Percentiles rank a stretch among this genome's conserved stretches.
These are phyloP conservation scores for Stratiolaelaps scimitus DNA, from an alignment of 1,140 invertebrate species.

Conservation along the genomic window DNA sequence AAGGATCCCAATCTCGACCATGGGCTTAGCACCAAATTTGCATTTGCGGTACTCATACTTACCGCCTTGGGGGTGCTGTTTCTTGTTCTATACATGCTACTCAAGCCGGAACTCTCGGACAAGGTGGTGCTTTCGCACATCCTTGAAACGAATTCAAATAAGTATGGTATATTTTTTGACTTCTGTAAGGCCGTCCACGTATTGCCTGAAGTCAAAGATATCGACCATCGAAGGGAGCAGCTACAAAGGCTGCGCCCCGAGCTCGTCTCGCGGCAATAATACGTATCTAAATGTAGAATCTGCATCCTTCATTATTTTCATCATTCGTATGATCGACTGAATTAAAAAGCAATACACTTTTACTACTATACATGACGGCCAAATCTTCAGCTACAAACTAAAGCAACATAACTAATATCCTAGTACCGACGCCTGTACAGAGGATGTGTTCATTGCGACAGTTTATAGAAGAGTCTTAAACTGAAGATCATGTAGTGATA, in stretches of 20 bases:
- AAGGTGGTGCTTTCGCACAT: slow-evolving; percentile 36
- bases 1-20: slow-evolving; percentile 19
- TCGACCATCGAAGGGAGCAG: slow-evolving; percentile 9
- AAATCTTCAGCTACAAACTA: too few species aligned
- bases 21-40: slow-evolving; percentile 1
- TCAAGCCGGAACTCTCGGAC: slow-evolving; percentile 38
- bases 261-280: too few species aligned
- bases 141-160: slow-evolving; percentile 33
- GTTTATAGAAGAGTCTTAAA: too few species aligned
- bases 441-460: too few species aligned
- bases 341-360: too few species aligned
- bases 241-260: not conserved
- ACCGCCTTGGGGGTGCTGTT: slow-evolving; percentile 33
- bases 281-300: too few species aligned
- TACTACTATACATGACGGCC: too few species aligned
- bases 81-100: slow-evolving; percentile 35
- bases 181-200: slow-evolving; percentile 38
- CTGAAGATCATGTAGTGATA: too few species aligned
- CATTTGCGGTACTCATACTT: slow-evolving; percentile 23
- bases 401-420: too few species aligned
- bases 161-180: slow-evolving; percentile 38
- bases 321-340: too few species aligned
- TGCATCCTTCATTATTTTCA: too few species aligned
- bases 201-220: slow-evolving; percentile 33
- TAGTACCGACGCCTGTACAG: too few species aligned